A percentile compares a stretch with the other conserved stretches of the same genome.
These are phyloP conservation scores for Lophotis ruficrista DNA, from an alignment of 2,113 vertebrate species.

Conservation along the genomic window DNA sequence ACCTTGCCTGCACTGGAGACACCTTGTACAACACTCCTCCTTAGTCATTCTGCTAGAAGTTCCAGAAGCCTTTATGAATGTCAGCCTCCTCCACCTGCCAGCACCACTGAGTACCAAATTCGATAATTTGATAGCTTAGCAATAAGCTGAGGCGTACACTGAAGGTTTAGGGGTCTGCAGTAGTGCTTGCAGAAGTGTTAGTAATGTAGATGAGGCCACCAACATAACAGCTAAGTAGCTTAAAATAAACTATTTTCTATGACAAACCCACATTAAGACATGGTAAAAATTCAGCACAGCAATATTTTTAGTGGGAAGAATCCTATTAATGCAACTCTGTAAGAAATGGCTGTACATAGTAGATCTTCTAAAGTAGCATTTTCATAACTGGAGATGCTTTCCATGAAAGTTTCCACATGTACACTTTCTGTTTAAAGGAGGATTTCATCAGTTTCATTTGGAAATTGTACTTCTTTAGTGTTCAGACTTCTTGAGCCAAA, in stretches of 20 bases:
- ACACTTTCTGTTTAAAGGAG: background rate
- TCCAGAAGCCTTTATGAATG: background rate
- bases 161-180: background rate
- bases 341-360: background rate
- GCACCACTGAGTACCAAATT: background rate
- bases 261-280: background rate
- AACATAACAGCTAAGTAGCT: background rate
- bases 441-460: background rate
- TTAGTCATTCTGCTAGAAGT: background rate
- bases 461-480: background rate
- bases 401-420: background rate
- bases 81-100: background rate
- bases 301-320: background rate
- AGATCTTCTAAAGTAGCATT: background rate
- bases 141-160: background rate
- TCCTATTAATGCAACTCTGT: background rate
- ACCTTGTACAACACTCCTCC: background rate
- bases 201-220: background rate
- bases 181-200: background rate
- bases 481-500: background rate
- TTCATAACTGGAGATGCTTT: background rate
- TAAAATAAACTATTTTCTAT: background rate
- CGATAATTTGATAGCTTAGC: background rate
- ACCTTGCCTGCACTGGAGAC: background rate
- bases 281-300: background rate